phyloP scores from a whole-genome alignment of 2,113 vertebrate species.

The Thymallus thymallus region DNA sequence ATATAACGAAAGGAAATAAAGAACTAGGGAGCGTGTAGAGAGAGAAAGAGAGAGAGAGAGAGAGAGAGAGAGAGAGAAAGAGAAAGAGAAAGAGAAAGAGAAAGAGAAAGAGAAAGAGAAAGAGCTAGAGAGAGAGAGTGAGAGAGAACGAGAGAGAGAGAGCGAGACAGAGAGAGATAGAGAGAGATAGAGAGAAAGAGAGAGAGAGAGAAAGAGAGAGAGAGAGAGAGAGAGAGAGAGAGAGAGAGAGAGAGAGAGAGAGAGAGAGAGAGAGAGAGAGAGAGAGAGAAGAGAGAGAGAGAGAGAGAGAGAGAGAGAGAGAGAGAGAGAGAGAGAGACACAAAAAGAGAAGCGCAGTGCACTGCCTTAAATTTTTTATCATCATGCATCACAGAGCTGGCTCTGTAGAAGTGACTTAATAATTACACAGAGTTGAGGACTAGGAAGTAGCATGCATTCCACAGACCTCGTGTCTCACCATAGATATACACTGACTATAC shows the following conservation, averaged over 20 bases:
- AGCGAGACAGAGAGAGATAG: background rate
- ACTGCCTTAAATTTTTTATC: constrained; percentile 50
- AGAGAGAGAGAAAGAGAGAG: background rate
- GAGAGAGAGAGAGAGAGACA: constrained; percentile 23
- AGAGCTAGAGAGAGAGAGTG: constrained; percentile 20
- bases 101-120: background rate
- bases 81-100: constrained; percentile 1
- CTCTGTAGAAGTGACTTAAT: constrained; percentile 54
- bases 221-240: constrained; percentile 10
- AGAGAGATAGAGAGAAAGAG: background rate
- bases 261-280: constrained; percentile 6
- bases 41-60: no score
- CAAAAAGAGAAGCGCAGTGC: constrained; percentile 11
- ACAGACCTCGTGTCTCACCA: constrained; percentile 12
- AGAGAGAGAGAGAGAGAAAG: constrained; percentile 24
- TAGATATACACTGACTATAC: background rate
- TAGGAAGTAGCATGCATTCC: constrained; percentile 27
- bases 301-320: constrained; percentile 23
- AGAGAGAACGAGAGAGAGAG: constrained; percentile 1
- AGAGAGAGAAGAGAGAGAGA: background rate
- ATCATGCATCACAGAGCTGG: constrained; percentile 50
- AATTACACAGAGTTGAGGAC: constrained; percentile 46
- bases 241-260: constrained; percentile 4
- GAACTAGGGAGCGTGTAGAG: background rate
- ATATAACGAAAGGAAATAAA: no score